These are phyloP conservation scores for Mimumesa dahlbomi DNA, from an alignment of 2,888 invertebrate genomes.

Conservation along the genomic window DNA sequence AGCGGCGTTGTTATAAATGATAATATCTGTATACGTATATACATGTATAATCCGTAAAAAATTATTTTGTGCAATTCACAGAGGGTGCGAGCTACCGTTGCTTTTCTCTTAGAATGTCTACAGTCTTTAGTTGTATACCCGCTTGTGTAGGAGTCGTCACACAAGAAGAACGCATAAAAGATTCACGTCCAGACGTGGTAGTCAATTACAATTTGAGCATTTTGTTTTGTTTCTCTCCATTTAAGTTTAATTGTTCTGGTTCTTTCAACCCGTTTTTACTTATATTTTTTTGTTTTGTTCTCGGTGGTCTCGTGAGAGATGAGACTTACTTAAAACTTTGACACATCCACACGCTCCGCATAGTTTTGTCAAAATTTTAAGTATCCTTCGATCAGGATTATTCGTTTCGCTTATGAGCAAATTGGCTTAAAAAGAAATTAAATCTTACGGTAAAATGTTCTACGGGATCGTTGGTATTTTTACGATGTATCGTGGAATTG, in stretches of 20 bases:
- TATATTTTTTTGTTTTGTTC: background rate
- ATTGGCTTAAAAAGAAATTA: too few relatives aligned
- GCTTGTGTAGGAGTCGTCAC: background rate
- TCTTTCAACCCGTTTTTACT: constrained; percentile 1
- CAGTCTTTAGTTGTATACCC: constrained; percentile 35
- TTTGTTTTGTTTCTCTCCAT: background rate
- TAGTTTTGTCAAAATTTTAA: too few relatives aligned
- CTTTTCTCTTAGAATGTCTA: constrained; percentile 45
- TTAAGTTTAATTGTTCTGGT: background rate
- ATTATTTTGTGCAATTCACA: constrained; percentile 49
- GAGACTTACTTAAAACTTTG: too few relatives aligned
- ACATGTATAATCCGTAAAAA: constrained; percentile 24
- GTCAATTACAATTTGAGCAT: constrained; percentile 47
- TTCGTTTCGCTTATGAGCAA: too few relatives aligned
- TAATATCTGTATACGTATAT: background rate
- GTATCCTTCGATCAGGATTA: too few relatives aligned
- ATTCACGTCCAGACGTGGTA: constrained; percentile 22
- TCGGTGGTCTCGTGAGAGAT: background rate
- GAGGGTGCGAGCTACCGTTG: constrained; percentile 36
- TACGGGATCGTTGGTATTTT: too few relatives aligned
- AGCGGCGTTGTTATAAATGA: constrained; percentile 11
- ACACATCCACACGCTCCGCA: too few relatives aligned
- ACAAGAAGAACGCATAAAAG: background rate
- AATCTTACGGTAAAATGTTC: too few relatives aligned
- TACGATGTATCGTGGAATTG: too few relatives aligned